Conservation (phyloP, 2,113 vertebrate species). For the Melanostigma gelatinosum region DNA sequence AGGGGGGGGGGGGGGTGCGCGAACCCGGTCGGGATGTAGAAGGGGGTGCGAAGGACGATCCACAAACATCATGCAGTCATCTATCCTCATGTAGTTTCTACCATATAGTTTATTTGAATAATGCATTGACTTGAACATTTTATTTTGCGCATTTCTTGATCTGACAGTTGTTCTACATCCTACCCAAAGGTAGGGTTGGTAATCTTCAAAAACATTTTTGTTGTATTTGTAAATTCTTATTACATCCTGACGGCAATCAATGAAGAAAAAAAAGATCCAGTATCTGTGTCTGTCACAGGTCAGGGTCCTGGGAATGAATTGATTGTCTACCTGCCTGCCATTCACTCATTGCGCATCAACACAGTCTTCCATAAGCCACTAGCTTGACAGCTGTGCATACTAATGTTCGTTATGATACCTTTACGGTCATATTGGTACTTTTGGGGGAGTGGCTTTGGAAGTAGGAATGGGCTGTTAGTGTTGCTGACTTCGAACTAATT, state of each 20-base stretch:
- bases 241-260: too few species aligned
- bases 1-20: too few species aligned
- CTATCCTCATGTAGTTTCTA: conserved; percentile 17
- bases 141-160: background rate
- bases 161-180: background rate
- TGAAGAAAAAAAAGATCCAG: too few species aligned
- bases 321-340: too few species aligned
- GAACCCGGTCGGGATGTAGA: too few species aligned
- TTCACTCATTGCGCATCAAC: too few species aligned
- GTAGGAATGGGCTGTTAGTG: background rate
- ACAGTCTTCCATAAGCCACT: too few species aligned
- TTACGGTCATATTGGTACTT: background rate
- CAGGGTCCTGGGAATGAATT: too few species aligned
- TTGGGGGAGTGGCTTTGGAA: background rate
- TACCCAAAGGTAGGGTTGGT: background rate
- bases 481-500: too few species aligned
- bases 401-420: background rate
- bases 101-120: conserved; percentile 42
- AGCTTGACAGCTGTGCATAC: too few species aligned
- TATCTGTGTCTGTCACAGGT: too few species aligned
- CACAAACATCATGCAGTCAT: conserved; percentile 28
- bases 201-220: background rate
- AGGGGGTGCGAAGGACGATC: conserved; percentile 32
- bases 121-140: conserved; percentile 30
- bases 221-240: too few species aligned